phyloP scores from a whole-genome alignment of 2,113 vertebrate genomes.

The Eolophus roseicapilla region DNA sequence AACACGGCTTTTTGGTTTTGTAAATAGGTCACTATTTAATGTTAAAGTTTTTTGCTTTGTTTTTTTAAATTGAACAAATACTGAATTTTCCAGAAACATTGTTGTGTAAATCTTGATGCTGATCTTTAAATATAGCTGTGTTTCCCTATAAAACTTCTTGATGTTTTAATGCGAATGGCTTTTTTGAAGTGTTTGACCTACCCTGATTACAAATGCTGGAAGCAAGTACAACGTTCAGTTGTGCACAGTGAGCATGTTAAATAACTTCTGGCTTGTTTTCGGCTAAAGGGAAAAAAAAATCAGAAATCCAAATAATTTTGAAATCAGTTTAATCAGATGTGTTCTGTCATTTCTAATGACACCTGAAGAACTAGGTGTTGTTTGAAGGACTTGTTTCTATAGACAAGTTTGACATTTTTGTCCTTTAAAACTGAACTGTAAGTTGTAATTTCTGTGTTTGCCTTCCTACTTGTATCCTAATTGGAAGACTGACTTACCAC shows the following conservation, averaged over 20 bases:
- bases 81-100: not conserved
- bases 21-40: not conserved
- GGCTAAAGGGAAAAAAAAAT: not conserved
- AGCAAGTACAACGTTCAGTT: not conserved
- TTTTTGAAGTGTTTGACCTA: not conserved
- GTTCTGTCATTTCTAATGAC: not conserved
- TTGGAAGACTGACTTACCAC: not conserved
- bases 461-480: not conserved
- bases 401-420: not conserved
- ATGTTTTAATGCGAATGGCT: not conserved
- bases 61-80: not conserved
- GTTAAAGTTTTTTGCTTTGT: not conserved
- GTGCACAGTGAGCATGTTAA: not conserved
- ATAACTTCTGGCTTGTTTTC: not conserved
- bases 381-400: not conserved
- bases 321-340: not conserved
- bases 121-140: not conserved
- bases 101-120: not conserved
- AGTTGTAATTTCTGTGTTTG: not conserved
- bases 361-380: not conserved
- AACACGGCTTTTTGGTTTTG: not conserved
- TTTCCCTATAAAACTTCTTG: not conserved
- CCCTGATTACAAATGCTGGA: not conserved
- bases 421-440: not conserved
- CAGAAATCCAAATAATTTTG: not conserved